phyloP scores from a whole-genome alignment of 2,888 invertebrate species.

The Penaeus monodon region DNA sequence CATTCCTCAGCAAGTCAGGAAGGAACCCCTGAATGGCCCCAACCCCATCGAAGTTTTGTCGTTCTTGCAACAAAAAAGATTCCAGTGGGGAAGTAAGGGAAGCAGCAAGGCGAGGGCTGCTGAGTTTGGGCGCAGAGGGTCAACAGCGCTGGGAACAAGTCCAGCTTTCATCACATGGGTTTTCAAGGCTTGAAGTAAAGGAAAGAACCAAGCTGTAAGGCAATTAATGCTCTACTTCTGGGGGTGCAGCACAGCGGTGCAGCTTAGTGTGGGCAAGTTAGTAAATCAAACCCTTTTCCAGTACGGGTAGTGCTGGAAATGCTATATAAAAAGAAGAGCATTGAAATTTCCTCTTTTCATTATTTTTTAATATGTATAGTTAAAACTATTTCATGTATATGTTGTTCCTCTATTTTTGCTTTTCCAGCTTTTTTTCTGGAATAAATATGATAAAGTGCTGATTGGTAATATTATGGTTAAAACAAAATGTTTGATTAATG shows the following conservation, averaged over 20 bases:
- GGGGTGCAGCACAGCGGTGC: neutral
- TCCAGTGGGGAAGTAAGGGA: conserved; percentile 57
- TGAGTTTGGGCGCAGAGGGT: conserved; percentile 60
- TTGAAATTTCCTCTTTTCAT: too few species aligned
- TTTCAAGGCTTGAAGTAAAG: conserved; percentile 62
- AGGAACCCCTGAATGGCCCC: conserved; percentile 48
- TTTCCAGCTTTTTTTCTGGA: too few species aligned
- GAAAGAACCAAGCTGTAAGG: conserved; percentile 37
- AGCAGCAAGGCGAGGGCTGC: conserved; percentile 55
- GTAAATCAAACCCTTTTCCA: neutral
- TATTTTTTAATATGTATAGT: too few species aligned
- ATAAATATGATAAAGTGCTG: too few species aligned
- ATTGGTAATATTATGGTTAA: too few species aligned
- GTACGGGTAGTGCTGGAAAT: conserved; percentile 18
- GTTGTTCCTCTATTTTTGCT: too few species aligned
- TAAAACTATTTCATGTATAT: too few species aligned
- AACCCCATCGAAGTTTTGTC: conserved; percentile 62
- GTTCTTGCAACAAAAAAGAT: conserved; percentile 63
- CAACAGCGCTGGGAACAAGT: conserved; percentile 62
- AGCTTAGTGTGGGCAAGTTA: neutral
- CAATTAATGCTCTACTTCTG: neutral
- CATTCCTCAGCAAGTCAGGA: conserved; percentile 19
- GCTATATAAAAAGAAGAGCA: too few species aligned
- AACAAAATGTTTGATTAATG: too few species aligned
- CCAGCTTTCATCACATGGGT: conserved; percentile 63